Percentiles rank a stretch among this genome's conserved stretches.
Conservation (phyloP, 2,888 invertebrate species). For the Liopterus haemorrhoidalis region DNA sequence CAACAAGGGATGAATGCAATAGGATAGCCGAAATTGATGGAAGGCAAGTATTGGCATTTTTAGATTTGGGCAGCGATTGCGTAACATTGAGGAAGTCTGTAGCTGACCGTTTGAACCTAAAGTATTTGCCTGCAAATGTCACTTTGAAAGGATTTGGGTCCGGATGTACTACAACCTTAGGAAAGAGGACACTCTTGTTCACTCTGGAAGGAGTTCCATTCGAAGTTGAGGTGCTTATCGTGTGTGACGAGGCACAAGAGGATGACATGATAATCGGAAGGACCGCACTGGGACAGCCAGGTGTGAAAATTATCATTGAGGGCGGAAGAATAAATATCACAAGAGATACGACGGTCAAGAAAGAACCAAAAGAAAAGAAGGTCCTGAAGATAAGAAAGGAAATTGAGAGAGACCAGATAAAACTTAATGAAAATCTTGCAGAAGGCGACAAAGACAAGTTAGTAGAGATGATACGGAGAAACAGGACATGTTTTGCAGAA, state of each 20-base stretch:
- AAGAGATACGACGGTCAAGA: neutral
- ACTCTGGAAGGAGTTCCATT: neutral
- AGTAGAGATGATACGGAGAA: too few species aligned
- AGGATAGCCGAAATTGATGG: neutral
- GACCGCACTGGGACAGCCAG: neutral
- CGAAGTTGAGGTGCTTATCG: neutral
- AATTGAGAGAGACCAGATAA: too few species aligned
- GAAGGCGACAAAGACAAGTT: too few species aligned
- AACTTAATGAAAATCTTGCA: too few species aligned
- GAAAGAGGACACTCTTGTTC: neutral
- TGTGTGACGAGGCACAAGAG: constrained; percentile 1
- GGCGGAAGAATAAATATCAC: neutral
- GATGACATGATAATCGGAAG: constrained; percentile 5
- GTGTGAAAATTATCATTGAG: neutral
- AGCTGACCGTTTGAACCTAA: neutral
- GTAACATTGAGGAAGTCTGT: neutral
- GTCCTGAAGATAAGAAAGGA: constrained; percentile 1
- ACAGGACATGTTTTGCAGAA: too few species aligned
- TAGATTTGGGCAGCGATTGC: constrained; percentile 6
- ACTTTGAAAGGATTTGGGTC: too few species aligned
- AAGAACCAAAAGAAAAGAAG: neutral
- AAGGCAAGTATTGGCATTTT: neutral
- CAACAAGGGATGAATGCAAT: too few species aligned
- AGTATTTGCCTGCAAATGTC: too few species aligned
- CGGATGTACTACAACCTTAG: too few species aligned